Conservation (phyloP, 1,140 invertebrate species). For the Nebria ingens region DNA sequence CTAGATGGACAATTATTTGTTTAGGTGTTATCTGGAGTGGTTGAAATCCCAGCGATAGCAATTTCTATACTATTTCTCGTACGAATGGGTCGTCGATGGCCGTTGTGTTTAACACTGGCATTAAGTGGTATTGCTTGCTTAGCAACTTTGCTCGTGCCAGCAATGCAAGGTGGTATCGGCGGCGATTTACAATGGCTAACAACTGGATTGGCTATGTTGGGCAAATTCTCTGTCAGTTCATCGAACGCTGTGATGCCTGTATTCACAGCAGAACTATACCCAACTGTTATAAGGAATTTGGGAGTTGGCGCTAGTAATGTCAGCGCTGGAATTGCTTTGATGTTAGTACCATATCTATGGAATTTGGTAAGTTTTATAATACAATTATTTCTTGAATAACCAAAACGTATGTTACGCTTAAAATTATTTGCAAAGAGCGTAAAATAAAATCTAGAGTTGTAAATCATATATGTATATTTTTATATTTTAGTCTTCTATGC, state of each 20-base stretch:
- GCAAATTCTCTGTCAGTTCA: constrained; percentile 56
- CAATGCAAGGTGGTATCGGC: constrained; percentile 22
- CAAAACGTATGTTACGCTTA: background rate
- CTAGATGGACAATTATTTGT: constrained; percentile 10
- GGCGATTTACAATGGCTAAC: constrained; percentile 31
- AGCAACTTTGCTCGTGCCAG: constrained; percentile 32
- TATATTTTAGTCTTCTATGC: constrained; percentile 29
- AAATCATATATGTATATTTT: background rate
- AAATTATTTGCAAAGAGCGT: no score
- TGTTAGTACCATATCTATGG: constrained; percentile 62
- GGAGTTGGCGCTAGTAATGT: constrained; percentile 62
- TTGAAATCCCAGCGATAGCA: constrained; percentile 61
- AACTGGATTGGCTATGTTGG: constrained; percentile 37
- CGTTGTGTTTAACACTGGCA: constrained; percentile 50
- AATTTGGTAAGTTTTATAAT: constrained; percentile 45
- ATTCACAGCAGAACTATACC: constrained; percentile 62
- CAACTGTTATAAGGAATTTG: constrained; percentile 59
- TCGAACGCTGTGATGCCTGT: constrained; percentile 63
- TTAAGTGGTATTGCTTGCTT: constrained; percentile 53
- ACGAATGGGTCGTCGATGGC: constrained; percentile 55
- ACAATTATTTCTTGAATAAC: constrained; percentile 7
- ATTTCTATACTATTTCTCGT: constrained; percentile 57
- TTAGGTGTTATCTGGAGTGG: constrained; percentile 48
- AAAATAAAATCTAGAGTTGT: no score
- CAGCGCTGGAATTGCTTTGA: constrained; percentile 54